phyloP scores from a whole-genome alignment of 1,140 invertebrate genomes.

The Coptotermes formosanus region DNA sequence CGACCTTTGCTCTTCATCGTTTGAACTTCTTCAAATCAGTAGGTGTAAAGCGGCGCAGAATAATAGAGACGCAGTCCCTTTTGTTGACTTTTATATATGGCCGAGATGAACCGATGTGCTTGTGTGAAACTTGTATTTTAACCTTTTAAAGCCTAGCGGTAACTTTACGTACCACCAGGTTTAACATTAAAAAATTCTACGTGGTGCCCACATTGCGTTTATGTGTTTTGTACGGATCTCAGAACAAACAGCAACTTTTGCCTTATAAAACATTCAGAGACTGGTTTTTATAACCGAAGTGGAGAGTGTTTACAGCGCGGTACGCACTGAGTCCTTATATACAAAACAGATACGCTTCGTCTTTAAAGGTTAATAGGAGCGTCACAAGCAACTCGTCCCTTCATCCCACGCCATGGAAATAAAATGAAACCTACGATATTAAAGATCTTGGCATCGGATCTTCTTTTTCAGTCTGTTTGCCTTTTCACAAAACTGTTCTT shows the following conservation, averaged over 20 bases:
- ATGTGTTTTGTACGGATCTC: too few relatives aligned
- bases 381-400: neutral
- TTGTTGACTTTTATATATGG: neutral
- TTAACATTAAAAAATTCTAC: too few relatives aligned
- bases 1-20: neutral
- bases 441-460: neutral
- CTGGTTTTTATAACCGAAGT: too few relatives aligned
- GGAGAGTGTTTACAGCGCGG: too few relatives aligned
- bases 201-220: too few relatives aligned
- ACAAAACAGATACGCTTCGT: too few relatives aligned
- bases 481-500: neutral
- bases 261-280: too few relatives aligned
- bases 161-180: too few relatives aligned
- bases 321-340: too few relatives aligned
- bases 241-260: too few relatives aligned
- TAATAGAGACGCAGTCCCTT: neutral
- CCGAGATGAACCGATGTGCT: neutral
- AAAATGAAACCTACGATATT: neutral
- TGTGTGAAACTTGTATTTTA: neutral
- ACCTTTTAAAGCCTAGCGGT: too few relatives aligned
- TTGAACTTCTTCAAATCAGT: neutral
- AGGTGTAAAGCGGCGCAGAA: neutral
- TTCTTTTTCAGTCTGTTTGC: neutral
- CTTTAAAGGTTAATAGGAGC: neutral
- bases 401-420: neutral